Evolutionary conservation across 2,113 vertebrate species (phyloP).

Genomic region (Equus przewalskii): DNA sequence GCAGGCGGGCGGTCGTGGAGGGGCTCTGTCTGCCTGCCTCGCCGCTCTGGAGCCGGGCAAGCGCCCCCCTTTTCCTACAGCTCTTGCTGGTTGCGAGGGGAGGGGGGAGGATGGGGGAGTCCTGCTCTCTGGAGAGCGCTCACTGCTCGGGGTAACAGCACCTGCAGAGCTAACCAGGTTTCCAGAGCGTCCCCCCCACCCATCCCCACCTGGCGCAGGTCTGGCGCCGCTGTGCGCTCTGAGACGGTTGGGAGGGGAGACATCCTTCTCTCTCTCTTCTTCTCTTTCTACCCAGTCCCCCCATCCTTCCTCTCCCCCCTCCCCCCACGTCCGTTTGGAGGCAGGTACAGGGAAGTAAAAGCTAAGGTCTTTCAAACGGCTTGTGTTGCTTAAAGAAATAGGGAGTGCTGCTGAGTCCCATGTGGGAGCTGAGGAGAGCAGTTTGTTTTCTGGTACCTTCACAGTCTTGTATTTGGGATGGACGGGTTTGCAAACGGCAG

Average conservation of each 20-base stretch:
- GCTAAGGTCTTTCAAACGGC: not conserved
- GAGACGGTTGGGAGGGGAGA: fast-evolving
- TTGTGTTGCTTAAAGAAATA: not conserved
- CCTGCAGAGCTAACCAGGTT: not conserved
- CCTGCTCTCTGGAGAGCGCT: not conserved
- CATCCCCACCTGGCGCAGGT: not conserved
- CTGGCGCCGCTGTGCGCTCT: not conserved
- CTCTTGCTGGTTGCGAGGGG: not conserved
- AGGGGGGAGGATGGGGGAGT: not conserved
- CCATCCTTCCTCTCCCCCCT: not conserved
- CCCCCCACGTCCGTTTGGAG: not conserved
- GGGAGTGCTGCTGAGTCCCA: not conserved
- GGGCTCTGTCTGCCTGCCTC: not conserved
- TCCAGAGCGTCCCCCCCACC: not conserved
- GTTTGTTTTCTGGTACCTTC: not conserved
- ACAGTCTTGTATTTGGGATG: not conserved
- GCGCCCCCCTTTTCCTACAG: not conserved
- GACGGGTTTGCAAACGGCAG: not conserved
- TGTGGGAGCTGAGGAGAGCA: not conserved
- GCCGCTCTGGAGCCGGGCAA: fast-evolving
- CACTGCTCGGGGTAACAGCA: conserved; percentile 10
- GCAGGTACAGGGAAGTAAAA: not conserved
- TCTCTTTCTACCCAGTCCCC: fast-evolving
- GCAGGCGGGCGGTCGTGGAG: not conserved
- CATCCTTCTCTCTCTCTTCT: not conserved